A percentile compares a stretch with the other conserved stretches of the same genome.
phyloP scores from a whole-genome alignment of 2,113 vertebrate genomes.

The Chunga burmeisteri region DNA sequence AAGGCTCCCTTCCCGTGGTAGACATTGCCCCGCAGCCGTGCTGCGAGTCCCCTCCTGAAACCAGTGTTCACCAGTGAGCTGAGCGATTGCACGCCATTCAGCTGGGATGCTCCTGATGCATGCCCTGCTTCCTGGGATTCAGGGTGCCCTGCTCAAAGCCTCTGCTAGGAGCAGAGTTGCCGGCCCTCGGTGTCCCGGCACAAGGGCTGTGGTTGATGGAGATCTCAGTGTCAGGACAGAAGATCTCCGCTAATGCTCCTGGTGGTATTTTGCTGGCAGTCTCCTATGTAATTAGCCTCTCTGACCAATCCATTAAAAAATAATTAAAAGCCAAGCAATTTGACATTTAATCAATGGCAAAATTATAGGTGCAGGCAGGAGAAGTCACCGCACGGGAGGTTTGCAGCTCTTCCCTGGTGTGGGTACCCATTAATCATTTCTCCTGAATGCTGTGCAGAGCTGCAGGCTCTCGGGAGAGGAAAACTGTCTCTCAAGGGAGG shows the following conservation, averaged over 20 bases:
- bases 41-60: background rate
- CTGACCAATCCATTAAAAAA: background rate
- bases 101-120: background rate
- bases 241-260: background rate
- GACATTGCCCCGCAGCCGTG: background rate
- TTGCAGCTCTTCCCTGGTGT: background rate
- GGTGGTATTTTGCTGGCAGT: background rate
- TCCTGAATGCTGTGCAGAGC: background rate
- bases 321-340: conserved; percentile 20
- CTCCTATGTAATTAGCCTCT: background rate
- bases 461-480: background rate
- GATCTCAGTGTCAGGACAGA: background rate
- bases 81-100: rapidly evolving
- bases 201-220: background rate
- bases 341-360: background rate
- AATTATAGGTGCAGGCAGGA: background rate
- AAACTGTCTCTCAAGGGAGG: background rate
- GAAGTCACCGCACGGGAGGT: rapidly evolving
- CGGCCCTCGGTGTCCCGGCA: rapidly evolving
- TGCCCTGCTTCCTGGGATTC: too few species aligned
- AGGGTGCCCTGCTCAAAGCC: background rate
- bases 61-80: background rate
- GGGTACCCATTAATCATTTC: background rate
- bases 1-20: background rate
- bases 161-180: background rate